Conservation (phyloP, 1,140 invertebrate species). For the Hirudo medicinalis region DNA sequence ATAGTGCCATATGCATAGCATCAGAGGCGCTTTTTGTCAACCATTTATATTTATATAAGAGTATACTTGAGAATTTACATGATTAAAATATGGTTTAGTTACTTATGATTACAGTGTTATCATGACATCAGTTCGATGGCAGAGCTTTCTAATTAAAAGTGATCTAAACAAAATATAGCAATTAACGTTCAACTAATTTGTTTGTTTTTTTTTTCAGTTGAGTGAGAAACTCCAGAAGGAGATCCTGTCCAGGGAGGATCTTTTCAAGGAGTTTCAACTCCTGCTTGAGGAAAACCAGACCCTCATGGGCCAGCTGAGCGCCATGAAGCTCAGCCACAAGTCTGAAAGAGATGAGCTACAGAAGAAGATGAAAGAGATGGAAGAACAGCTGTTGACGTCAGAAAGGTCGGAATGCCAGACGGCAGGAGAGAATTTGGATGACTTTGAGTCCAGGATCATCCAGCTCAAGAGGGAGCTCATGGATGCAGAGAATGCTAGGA, state of each 20-base stretch:
- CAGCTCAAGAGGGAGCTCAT: constrained; percentile 14
- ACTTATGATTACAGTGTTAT: too few relatives aligned
- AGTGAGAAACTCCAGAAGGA: constrained; percentile 5
- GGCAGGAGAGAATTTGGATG: constrained; percentile 5
- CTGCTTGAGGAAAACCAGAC: constrained; percentile 5
- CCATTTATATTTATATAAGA: too few relatives aligned
- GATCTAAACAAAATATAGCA: too few relatives aligned
- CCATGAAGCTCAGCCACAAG: constrained; percentile 13
- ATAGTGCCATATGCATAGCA: too few relatives aligned
- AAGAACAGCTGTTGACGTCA: constrained; percentile 22
- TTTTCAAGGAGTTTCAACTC: background rate
- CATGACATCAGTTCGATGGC: too few relatives aligned
- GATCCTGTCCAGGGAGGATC: background rate
- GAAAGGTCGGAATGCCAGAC: background rate
- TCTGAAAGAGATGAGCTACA: constrained; percentile 19
- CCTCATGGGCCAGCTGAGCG: constrained; percentile 12
- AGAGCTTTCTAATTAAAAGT: too few relatives aligned
- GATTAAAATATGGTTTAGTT: too few relatives aligned
- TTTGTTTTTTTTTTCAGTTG: background rate
- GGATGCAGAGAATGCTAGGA: constrained; percentile 17
- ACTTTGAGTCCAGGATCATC: constrained; percentile 12
- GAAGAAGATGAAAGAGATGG: constrained; percentile 24
- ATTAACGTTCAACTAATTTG: too few relatives aligned
- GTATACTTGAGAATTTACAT: too few relatives aligned
- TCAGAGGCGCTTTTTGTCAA: too few relatives aligned